phyloP scores from a whole-genome alignment of 2,113 vertebrate genomes.

The Pseudopipra pipra region DNA sequence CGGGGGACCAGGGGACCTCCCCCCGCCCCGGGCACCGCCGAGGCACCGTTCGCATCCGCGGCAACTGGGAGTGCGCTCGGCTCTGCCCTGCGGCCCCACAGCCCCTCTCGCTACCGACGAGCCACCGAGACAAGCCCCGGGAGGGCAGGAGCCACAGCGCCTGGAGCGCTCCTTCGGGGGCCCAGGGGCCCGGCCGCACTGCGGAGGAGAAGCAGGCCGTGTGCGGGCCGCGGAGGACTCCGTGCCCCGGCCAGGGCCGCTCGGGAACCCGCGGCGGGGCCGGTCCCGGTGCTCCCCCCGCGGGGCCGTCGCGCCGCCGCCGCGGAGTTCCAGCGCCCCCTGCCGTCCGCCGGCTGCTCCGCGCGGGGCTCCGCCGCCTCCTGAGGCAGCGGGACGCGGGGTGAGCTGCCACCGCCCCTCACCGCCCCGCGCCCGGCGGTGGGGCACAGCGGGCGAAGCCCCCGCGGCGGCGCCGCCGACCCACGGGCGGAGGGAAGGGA shows the following conservation, averaged over 20 bases:
- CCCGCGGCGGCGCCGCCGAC: background rate
- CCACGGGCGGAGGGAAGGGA: too few relatives aligned
- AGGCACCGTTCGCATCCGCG: background rate
- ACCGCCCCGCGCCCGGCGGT: background rate
- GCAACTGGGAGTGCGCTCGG: background rate
- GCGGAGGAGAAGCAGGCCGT: too few relatives aligned
- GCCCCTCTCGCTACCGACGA: background rate
- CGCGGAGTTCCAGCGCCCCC: background rate
- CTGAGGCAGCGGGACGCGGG: too few relatives aligned
- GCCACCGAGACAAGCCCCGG: background rate
- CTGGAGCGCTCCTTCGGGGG: background rate
- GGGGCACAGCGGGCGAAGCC: background rate
- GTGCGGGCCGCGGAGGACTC: background rate
- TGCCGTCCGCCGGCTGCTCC: background rate
- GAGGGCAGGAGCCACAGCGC: too few relatives aligned
- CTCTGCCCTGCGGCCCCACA: background rate
- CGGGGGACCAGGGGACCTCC: rapidly evolving
- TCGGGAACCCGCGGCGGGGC: background rate
- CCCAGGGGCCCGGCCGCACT: too few relatives aligned
- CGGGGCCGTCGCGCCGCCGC: background rate
- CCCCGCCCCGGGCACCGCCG: background rate
- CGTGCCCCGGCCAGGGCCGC: background rate
- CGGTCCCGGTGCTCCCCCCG: background rate
- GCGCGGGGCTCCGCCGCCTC: background rate
- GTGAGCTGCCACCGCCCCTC: background rate